Percentiles rank a stretch among this genome's conserved stretches.
phyloP scores from a whole-genome alignment of 2,797 vertebrate species.

The Clamator glandarius region DNA sequence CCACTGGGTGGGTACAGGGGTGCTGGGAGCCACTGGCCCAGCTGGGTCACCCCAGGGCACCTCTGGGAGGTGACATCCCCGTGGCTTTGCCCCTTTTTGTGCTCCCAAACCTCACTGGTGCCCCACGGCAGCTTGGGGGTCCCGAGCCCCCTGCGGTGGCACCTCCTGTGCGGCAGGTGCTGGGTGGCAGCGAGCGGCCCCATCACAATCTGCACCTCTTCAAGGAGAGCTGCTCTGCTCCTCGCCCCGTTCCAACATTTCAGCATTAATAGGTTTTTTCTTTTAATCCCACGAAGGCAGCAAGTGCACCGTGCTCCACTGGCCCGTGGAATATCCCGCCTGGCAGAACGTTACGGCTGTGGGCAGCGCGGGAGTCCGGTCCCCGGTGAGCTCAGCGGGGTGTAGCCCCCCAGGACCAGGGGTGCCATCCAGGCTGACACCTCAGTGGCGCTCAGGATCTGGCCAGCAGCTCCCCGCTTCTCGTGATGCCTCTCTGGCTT shows the following conservation, averaged over 20 bases:
- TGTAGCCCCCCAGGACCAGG: fast-evolving
- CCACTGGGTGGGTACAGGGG: not conserved
- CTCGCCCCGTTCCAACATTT: not conserved
- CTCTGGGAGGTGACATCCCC: not conserved
- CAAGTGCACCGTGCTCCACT: not conserved
- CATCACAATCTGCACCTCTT: fast-evolving
- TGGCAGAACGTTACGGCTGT: not conserved
- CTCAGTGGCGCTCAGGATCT: not conserved
- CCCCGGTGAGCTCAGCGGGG: not conserved
- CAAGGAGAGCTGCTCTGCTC: fast-evolving
- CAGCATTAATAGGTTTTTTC: fast-evolving
- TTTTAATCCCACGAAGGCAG: not conserved
- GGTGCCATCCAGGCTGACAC: fast-evolving
- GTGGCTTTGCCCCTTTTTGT: too few relatives aligned
- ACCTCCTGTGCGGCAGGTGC: too few relatives aligned
- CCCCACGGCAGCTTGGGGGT: too few relatives aligned
- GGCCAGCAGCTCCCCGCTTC: not conserved
- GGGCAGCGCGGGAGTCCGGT: fast-evolving
- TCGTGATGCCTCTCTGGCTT: not conserved
- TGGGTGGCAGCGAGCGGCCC: too few relatives aligned
- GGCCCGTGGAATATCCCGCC: not conserved
- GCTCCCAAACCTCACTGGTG: too few relatives aligned
- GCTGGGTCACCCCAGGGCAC: not conserved
- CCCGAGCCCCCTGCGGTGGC: fast-evolving
- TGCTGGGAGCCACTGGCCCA: too few relatives aligned